These are phyloP conservation scores for Syrrhaptes paradoxus DNA, from an alignment of 2,113 vertebrate species.

Conservation along the genomic window DNA sequence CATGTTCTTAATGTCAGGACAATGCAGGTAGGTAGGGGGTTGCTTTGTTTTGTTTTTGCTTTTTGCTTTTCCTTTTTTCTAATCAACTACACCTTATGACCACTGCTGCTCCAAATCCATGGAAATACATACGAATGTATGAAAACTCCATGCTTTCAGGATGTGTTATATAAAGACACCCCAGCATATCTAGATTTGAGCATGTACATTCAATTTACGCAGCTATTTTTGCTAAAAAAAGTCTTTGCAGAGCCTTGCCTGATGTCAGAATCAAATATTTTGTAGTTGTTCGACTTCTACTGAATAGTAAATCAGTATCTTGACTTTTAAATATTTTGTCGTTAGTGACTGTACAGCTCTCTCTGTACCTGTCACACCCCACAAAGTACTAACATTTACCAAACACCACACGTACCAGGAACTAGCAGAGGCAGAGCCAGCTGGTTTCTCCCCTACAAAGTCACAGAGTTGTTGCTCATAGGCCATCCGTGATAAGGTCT, in stretches of 20 bases:
- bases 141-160: slow-evolving; percentile 15
- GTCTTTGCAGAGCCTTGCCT: not conserved
- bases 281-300: not conserved
- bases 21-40: slow-evolving; percentile 9
- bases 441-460: not conserved
- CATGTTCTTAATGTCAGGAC: slow-evolving; percentile 10
- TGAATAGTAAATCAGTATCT: not conserved
- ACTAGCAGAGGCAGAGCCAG: slow-evolving; percentile 1
- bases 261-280: slow-evolving; percentile 14
- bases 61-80: not conserved
- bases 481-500: not conserved
- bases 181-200: not conserved
- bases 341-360: not conserved
- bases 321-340: not conserved
- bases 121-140: slow-evolving; percentile 35
- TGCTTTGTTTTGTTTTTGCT: not conserved
- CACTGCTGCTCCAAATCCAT: slow-evolving; percentile 34
- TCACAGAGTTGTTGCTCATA: not conserved
- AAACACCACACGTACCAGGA: not conserved
- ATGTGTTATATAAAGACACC: slow-evolving; percentile 31
- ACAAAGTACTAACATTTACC: not conserved
- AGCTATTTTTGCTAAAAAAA: slow-evolving; percentile 20
- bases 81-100: slow-evolving; percentile 11
- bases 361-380: slow-evolving; percentile 38
- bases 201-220: not conserved